These are phyloP conservation scores for rabbit (Oryctolagus cuniculus) DNA, from an alignment of 2,113 vertebrate species.

Conservation along the genomic window DNA sequence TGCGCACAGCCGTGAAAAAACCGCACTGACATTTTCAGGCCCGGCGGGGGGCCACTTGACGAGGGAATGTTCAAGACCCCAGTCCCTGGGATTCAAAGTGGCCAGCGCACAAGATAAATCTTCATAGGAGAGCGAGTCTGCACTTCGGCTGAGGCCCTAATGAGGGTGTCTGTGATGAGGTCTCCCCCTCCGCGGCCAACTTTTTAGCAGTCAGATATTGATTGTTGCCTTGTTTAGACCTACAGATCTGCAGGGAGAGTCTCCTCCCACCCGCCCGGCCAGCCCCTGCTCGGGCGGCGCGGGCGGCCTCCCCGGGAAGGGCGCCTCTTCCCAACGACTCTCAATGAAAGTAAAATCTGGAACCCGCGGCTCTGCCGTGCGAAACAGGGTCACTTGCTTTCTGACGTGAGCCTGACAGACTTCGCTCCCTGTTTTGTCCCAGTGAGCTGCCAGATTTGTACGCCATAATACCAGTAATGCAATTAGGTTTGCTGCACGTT, in stretches of 20 bases:
- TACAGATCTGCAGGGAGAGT: conserved; percentile 69
- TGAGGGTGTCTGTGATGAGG: conserved; percentile 87
- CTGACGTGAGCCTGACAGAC: conserved; percentile 73
- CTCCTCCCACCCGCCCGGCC: accelerated
- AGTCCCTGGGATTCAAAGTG: conserved; percentile 94
- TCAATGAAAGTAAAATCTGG: conserved; percentile 4
- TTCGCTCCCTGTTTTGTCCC: conserved; percentile 80
- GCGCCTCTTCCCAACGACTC: not conserved
- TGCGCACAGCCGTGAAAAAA: conserved; percentile 97
- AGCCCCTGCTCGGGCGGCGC: not conserved
- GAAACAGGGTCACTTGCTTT: conserved; percentile 75
- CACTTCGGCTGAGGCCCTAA: conserved; percentile 85
- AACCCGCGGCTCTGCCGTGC: not conserved
- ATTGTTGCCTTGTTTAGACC: conserved; percentile 65
- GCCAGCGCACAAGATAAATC: conserved; percentile 93
- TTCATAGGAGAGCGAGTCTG: conserved; percentile 85
- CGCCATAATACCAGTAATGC: conserved; percentile 86
- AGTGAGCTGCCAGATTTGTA: conserved; percentile 86
- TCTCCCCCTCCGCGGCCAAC: conserved; percentile 37
- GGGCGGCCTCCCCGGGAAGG: not conserved
- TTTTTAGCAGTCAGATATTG: conserved; percentile 73
- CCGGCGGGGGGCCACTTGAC: conserved; percentile 96
- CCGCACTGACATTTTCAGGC: conserved; percentile 99
- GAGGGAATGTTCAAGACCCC: conserved; percentile 96
- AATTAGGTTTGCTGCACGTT: conserved; percentile 87